Conservation (phyloP, 2,113 vertebrate species). For the Arothron firmamentum region DNA sequence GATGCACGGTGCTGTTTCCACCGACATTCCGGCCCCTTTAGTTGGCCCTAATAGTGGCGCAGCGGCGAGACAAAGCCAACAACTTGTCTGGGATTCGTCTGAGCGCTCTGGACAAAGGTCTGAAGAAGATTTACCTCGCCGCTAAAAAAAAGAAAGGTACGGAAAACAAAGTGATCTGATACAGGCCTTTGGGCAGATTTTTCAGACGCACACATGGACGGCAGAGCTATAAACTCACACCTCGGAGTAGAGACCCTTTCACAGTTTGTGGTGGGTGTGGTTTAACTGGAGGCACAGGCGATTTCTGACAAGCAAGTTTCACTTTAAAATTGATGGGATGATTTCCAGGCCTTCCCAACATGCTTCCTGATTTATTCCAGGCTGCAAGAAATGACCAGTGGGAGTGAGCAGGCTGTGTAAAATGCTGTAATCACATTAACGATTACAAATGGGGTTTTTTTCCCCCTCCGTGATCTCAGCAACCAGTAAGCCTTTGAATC, state of each 20-base stretch:
- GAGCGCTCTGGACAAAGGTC: conserved; percentile 83
- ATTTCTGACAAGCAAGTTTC: too few species aligned
- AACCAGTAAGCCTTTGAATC: neutral
- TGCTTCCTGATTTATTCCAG: neutral
- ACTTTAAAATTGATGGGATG: too few species aligned
- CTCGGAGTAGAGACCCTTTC: too few species aligned
- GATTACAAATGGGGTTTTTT: neutral
- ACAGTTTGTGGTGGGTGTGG: too few species aligned
- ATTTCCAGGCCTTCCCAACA: neutral
- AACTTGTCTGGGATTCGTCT: conserved; percentile 85
- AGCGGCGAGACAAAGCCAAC: conserved; percentile 82
- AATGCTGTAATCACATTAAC: too few species aligned
- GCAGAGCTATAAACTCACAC: too few species aligned
- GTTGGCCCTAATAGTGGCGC: conserved; percentile 87
- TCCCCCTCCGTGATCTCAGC: neutral
- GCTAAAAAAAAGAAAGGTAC: conserved; percentile 84
- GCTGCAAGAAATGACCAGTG: too few species aligned
- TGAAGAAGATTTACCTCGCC: conserved; percentile 82
- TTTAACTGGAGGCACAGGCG: too few species aligned
- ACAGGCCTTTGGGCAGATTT: neutral
- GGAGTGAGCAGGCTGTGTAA: too few species aligned
- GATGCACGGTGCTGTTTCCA: too few species aligned
- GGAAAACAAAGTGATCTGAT: neutral
- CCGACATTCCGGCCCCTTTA: conserved; percentile 48
- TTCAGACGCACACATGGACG: too few species aligned